Evolutionary conservation across 1,140 invertebrate genomes (phyloP).

Genomic region (Caerostris darwini): DNA sequence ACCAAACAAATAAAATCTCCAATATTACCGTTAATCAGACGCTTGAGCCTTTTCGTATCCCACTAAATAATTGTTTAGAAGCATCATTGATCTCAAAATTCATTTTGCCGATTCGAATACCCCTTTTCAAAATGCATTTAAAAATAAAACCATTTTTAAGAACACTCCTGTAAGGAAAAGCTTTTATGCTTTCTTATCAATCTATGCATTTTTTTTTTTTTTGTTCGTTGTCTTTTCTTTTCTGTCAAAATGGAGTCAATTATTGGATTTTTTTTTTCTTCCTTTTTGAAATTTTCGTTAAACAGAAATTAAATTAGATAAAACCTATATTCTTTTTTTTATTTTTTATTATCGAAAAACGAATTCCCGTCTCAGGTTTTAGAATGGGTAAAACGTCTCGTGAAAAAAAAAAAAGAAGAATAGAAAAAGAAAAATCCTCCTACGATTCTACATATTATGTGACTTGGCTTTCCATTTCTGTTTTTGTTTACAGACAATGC

Average conservation of each 20-base stretch:
- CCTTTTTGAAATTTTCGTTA: not conserved
- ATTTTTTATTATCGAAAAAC: slow-evolving; percentile 26
- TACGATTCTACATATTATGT: not conserved
- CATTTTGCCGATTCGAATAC: slow-evolving; percentile 47
- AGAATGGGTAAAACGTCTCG: not conserved
- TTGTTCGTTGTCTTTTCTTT: not conserved
- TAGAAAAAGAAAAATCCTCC: not conserved
- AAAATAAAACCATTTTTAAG: slow-evolving; percentile 47
- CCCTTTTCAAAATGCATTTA: slow-evolving; percentile 1
- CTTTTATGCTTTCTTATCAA: slow-evolving; percentile 51
- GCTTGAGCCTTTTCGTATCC: not conserved
- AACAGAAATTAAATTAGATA: slow-evolving; percentile 61
- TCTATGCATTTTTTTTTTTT: not conserved
- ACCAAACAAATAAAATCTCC: slow-evolving; percentile 9
- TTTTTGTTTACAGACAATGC: not conserved
- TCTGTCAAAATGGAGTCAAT: slow-evolving; percentile 38
- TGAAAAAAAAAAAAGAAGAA: not conserved
- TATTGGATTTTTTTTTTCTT: slow-evolving; percentile 37
- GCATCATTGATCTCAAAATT: slow-evolving; percentile 51
- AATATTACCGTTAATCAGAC: slow-evolving; percentile 21
- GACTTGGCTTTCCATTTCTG: not conserved
- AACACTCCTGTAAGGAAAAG: not conserved
- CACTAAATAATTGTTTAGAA: slow-evolving; percentile 42
- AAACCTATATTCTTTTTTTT: not conserved
- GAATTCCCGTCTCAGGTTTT: slow-evolving; percentile 10